Conservation (phyloP, 2,888 invertebrate species). For the Thera obeliscata region DNA sequence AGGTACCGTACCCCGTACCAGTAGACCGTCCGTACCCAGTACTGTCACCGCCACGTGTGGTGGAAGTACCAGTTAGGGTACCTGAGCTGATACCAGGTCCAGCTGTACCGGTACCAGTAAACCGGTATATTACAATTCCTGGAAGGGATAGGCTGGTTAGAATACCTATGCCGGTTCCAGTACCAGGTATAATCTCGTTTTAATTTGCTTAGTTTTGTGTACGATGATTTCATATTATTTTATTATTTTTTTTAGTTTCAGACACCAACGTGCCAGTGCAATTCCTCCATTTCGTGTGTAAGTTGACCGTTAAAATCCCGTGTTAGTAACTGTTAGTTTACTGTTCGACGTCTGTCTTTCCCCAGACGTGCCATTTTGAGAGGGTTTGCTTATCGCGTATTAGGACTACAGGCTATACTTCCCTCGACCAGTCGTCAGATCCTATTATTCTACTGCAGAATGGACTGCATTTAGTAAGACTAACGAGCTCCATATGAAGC, state of each 20-base stretch:
- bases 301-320: constrained; percentile 42
- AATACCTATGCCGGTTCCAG: constrained; percentile 52
- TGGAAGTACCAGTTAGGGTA: constrained; percentile 49
- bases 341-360: too few relatives aligned
- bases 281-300: constrained; percentile 65
- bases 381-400: too few relatives aligned
- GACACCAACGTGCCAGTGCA: constrained; percentile 61
- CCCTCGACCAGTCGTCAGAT: too few relatives aligned
- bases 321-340: background rate
- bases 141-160: constrained; percentile 58
- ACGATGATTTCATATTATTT: constrained; percentile 3
- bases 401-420: too few relatives aligned
- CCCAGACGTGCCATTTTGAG: too few relatives aligned
- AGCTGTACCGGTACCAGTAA: constrained; percentile 55
- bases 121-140: constrained; percentile 59
- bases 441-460: too few relatives aligned
- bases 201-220: background rate
- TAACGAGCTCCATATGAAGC: too few relatives aligned
- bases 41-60: constrained; percentile 51
- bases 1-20: constrained; percentile 52
- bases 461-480: too few relatives aligned
- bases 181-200: constrained; percentile 17
- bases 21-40: constrained; percentile 60
- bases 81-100: constrained; percentile 57
- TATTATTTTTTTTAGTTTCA: constrained; percentile 46